phyloP scores from a whole-genome alignment of 2,797 vertebrate species.

The Tenualosa thibaudeaui region DNA sequence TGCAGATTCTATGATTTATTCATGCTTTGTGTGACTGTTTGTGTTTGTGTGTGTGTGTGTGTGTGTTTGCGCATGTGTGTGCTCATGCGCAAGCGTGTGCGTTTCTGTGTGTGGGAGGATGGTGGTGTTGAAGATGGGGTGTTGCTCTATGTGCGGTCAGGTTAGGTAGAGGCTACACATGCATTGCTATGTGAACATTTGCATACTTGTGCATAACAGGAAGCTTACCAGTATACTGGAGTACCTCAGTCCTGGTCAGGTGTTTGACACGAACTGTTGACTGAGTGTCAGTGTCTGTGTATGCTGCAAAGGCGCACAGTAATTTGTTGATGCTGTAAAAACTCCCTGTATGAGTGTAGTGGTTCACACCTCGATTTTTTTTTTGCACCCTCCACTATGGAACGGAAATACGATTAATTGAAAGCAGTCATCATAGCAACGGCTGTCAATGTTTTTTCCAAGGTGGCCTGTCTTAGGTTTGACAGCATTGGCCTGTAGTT shows the following conservation, averaged over 20 bases:
- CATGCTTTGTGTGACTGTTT: not conserved
- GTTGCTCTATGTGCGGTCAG: not conserved
- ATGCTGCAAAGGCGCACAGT: constrained; percentile 11
- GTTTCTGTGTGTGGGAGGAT: not conserved
- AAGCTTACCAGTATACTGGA: not conserved
- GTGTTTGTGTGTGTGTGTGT: not conserved
- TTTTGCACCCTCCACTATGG: constrained; percentile 15
- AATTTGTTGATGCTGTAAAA: not conserved
- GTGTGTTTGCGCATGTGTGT: not conserved
- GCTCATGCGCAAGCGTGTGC: not conserved
- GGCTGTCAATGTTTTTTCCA: not conserved
- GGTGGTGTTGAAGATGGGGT: not conserved
- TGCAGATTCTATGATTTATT: not conserved
- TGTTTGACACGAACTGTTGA: constrained; percentile 17
- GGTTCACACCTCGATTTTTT: constrained; percentile 43
- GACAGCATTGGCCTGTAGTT: constrained; percentile 39
- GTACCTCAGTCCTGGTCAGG: not conserved
- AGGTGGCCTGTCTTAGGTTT: constrained; percentile 32
- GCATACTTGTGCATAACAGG: constrained; percentile 15
- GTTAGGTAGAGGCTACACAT: not conserved
- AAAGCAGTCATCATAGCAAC: constrained; percentile 43
- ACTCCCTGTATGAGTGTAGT: constrained; percentile 7
- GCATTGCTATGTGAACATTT: not conserved
- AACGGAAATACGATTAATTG: constrained; percentile 49
- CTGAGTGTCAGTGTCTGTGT: constrained; percentile 14